Conservation (phyloP, 2,797 vertebrate species). For the Xenops minutus region DNA sequence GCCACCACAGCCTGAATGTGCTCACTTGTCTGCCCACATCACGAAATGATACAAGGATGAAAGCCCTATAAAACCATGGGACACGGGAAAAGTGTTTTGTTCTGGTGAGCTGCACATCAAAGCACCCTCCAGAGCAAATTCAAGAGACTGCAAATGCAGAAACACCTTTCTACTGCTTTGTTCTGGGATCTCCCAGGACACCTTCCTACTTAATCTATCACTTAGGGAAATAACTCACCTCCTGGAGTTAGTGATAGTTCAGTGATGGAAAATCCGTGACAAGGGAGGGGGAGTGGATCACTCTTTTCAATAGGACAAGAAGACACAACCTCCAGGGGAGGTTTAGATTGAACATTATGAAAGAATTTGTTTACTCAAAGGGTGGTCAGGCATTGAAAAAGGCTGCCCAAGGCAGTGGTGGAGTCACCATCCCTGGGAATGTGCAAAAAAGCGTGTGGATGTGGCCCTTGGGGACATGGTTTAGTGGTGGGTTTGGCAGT, state of each 20-base stretch:
- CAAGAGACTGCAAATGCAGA: background rate
- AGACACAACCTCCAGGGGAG: background rate
- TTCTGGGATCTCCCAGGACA: background rate
- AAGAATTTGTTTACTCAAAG: background rate
- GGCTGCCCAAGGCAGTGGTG: background rate
- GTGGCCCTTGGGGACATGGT: fast-evolving
- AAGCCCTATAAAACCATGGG: background rate
- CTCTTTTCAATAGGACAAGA: background rate
- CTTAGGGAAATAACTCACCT: background rate
- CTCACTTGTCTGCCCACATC: background rate
- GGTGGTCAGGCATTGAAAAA: background rate
- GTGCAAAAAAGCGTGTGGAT: background rate
- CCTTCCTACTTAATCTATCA: background rate
- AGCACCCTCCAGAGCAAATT: background rate
- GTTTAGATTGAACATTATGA: background rate
- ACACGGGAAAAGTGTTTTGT: background rate
- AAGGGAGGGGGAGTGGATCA: background rate
- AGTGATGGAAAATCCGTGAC: background rate
- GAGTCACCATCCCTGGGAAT: background rate
- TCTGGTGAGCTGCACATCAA: background rate
- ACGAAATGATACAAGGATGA: background rate
- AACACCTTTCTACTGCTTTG: background rate
- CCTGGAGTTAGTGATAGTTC: background rate
- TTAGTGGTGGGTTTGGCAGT: background rate
- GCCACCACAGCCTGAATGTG: background rate